Base-by-base conservation (phyloP, 23 tunicate genomes). In the Styela plicata region DNA sequence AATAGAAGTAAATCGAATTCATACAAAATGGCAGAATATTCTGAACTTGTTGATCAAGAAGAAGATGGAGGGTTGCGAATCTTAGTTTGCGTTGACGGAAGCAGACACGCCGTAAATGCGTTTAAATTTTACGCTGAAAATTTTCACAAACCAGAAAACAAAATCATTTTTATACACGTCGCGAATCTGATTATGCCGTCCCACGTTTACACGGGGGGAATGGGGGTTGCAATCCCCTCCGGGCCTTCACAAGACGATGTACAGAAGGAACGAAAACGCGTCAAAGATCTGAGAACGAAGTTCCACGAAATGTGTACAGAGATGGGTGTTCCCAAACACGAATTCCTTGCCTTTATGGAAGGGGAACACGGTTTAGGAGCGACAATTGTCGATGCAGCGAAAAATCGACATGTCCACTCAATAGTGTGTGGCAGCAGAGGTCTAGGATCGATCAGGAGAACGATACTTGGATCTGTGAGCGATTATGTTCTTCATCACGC, bases 401-500 rank as follows among this genome's bases (percentile, higher is more conserved):
- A 63, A 7, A 79, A 83, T 20, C 53, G 30, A 29, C 73, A 73
- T 52, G 86, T 63, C 2, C 27, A 52, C 23, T 27, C 73, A 28
- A 83, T 83, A 0, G 86, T 73, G 23, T 27, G 73, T 61, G 86
- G 86, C 5, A 73, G 79, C 23, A 64, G 73, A 61, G 78, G 79
- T 17, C 69, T 53, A 52, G 80, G 36, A 2, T 70, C 78, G 2
- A 35, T 83, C 3, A 83, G 63, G 34, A 33, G 86, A 24, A 52
- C 86, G 31, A 30, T 83, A 37, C 86, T 83, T 24, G 79, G 66
- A 33, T 52, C 64, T 69, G 86, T 83, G 33, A 73, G 86, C 37
- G 86, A 83, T 19, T 63, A 83, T 63, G 86, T 83, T 34, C 73
- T 53, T 37, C 80, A 73, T 34, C 86, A 83, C 62, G 63, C 80